Base-by-base conservation (phyloP, 2,888 invertebrate species). In the Scaptomyza tumidula region DNA sequence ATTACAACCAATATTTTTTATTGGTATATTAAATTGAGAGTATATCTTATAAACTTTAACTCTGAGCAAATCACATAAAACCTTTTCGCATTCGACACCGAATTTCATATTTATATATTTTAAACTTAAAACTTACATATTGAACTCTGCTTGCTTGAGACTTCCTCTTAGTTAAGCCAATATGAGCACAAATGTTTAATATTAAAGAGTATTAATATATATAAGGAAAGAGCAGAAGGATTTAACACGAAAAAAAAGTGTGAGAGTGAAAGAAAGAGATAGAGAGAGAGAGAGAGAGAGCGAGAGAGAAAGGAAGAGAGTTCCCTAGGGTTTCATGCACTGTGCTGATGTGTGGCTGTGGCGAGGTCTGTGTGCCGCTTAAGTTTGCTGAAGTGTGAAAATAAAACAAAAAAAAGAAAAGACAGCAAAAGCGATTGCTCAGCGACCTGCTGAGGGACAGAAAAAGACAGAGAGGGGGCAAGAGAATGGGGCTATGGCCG, bases 381-480 rank as follows among this genome's bases (percentile, higher is more conserved):
- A 75, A 75, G 64, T 59, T 69, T 72, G 43, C 58, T 68, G 68
- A 78, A 80, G 82, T 82, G 79, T 75, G 52, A 79, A 81, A 75
- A 72, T 70, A 72, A 70, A 64, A 31, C 27, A 19, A 10, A 19
- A 6, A 9, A 16, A 13, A 13, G 16, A 13, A 27, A 27, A 10
- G 13, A 13, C 13, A 29, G 7, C 29, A 48, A 37, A 11, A 39
- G 27, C 44, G 50, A 16, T n/a, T 14, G 52, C 52, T 46, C 46
- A 45, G 44, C 62, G 49, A 39, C n/a, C 58, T 46, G 33, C 41
- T 41, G 16, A 41, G 41, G 16, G 41, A 41, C 41, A 16, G 16
- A n/a, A 27, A 16, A n/a, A 33, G 31, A n/a, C 14, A 13, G 37
- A 24, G 11, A 11, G 16, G 16, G 16, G 14, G 19, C 33, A 27